phyloP scores from a whole-genome alignment of 2,888 invertebrate genomes.

The Danaus chrysippus region DNA sequence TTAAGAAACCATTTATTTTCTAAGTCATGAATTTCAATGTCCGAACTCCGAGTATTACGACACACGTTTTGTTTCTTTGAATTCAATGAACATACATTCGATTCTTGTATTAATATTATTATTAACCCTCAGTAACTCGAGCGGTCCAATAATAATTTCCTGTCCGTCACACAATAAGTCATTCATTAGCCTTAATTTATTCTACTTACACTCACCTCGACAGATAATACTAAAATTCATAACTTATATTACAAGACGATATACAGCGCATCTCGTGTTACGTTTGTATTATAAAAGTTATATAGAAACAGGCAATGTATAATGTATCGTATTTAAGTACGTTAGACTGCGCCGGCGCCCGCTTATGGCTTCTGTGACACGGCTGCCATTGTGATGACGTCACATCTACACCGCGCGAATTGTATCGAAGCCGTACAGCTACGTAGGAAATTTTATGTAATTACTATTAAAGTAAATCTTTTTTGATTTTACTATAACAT shows the following conservation, averaged over 20 bases:
- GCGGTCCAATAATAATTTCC: conserved; percentile 72
- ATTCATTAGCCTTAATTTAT: conserved; percentile 78
- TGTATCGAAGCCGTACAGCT: conserved; percentile 39
- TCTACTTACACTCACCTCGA: conserved; percentile 67
- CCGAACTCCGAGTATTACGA: conserved; percentile 14
- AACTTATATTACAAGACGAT: conserved; percentile 35
- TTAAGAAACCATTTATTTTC: conserved; percentile 1
- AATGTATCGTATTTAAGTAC: conserved; percentile 42
- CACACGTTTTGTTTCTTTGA: conserved; percentile 17
- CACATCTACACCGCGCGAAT: conserved; percentile 51
- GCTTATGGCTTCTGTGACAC: conserved; percentile 68
- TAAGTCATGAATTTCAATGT: conserved; percentile 9
- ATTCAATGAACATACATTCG: conserved; percentile 16
- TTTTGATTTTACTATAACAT: neutral
- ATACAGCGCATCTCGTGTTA: conserved; percentile 43
- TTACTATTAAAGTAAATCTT: neutral
- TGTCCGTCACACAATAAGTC: conserved; percentile 72
- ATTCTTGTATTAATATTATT: conserved; percentile 16
- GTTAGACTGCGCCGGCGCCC: conserved; percentile 42
- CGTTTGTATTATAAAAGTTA: conserved; percentile 38
- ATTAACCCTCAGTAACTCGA: conserved; percentile 44
- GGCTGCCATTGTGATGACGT: conserved; percentile 71
- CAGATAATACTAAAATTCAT: conserved; percentile 45
- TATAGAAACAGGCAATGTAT: conserved; percentile 52
- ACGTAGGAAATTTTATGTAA: conserved; percentile 15